Evolutionary conservation across 2,113 vertebrate genomes (phyloP), one percentile per base, ranked within the genome.

Genomic region (Sarotherodon lohbergeri): DNA sequence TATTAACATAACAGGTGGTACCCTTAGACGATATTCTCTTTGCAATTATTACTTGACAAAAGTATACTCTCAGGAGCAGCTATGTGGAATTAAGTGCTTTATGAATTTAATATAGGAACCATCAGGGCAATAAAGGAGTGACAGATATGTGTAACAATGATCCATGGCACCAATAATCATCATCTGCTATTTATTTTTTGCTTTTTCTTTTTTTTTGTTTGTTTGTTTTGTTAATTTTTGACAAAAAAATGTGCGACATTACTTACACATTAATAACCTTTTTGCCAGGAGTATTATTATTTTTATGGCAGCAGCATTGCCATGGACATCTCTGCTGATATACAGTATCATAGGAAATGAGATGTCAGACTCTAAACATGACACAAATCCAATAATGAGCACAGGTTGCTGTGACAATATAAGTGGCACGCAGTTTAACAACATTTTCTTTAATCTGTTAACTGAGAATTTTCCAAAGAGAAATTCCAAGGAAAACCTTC

Each of bases 331-430:
- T 78, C 63, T 19, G 41, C 83, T 82, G 43, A 61, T 39, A 85
- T 82, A 32, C 46, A 36, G 87, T 13, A 52, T 87, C 52, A 84
- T 19, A 55, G 59, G 81, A 87, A 93, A 94, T 89, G 66, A 90
- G 73, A 86, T 85, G 85, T 89, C 90, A 90, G 86, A 90, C 54
- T 85, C 66, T 92, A 66, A 92, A 92, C 88, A 88, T 82, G 85
- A 88, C 81, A 46, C 57, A 86, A 89, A 90, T 57, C 52, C 73
- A 87, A 32, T 82, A 86, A 81, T 88, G 80, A 89, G 76, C 4
- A n/a, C 78, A 71, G 78, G 90, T 87, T 63, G 85, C 27, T 86
- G 46, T 61, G 54, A 76, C 83, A 91, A 89, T 36, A 32, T 52
- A n/a, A 36, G 29, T 52, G 71, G 3, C 71, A 19, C 32, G 43